Evolutionary conservation across 2,888 invertebrate species (phyloP), one percentile per base, ranked within the genome.

Genomic region (Eudasyphora cyanicolor): DNA sequence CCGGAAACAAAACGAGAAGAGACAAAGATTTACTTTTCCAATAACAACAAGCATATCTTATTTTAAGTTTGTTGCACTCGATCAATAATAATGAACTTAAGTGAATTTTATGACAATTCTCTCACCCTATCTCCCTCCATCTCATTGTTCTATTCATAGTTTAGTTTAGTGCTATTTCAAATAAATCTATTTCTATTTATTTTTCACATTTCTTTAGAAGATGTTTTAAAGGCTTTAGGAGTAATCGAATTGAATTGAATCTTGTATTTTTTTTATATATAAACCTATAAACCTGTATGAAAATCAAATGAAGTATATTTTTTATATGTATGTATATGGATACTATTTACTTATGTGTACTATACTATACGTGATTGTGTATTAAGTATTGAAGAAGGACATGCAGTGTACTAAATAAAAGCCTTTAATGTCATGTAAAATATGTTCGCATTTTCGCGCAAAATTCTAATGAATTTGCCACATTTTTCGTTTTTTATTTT

Each of bases 111-210:
- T 21, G 24, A 42, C 67, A 67, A 42, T 57, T 57, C 57, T 45
- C 45, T 10, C 57, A 57, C 21, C 12, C 67, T 38, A 24, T 42
- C 67, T 67, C 67, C 67, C 67, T 67, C 67, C 67, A 67, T 67
- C 67, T 21, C 67, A 67, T 67, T 42, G 42, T n/a, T 24, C 21
- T 67, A 67, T 67, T 67, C 35, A 8, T 64, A 64, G 64, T 64
- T 42, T 67, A 67, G 42, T 67, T 57, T 67, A 67, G 67, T 5
- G 42, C 19, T 67, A 67, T 67, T 67, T 57, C 57, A 24, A 19
- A 57, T 24, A 27, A 57, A 27, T 57, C 51, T 57, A 57, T 3
- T 57, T 42, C 24, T 67, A 24, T 24, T 67, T 21, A 24, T 67
- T 67, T 42, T 67, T 38, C 24, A 12, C n/a, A n/a, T n/a, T 42